phyloP scores from a whole-genome alignment of 2,888 invertebrate genomes.

The Galeruca laticollis region DNA sequence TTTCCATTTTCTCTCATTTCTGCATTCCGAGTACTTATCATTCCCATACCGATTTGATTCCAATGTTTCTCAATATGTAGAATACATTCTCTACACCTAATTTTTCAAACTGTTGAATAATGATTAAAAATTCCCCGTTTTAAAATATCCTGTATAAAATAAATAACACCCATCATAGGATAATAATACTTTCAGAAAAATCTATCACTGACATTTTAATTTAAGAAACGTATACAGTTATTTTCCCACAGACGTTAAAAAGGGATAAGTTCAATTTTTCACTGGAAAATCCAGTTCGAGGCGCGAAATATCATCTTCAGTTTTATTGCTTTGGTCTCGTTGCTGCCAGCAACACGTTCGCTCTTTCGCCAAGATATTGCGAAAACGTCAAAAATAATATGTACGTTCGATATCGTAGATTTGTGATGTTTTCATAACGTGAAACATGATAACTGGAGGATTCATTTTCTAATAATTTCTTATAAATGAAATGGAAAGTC shows the following conservation, averaged over 20 bases:
- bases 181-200: background rate
- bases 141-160: no score
- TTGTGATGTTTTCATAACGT: slow-evolving; percentile 2
- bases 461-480: no score
- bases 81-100: no score
- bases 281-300: slow-evolving; percentile 13
- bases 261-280: slow-evolving; percentile 17
- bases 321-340: slow-evolving; percentile 40
- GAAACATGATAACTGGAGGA: no score
- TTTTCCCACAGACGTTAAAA: slow-evolving; percentile 9
- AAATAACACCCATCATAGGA: no score
- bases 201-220: slow-evolving; percentile 21
- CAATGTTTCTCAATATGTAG: no score
- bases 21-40: no score
- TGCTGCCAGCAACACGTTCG: slow-evolving; percentile 41
- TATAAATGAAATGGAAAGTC: no score
- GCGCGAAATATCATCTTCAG: slow-evolving; percentile 32
- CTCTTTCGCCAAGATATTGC: slow-evolving; percentile 26
- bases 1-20: no score
- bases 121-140: no score
- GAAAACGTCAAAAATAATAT: slow-evolving; percentile 29
- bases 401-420: background rate
- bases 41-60: no score
- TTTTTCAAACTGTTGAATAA: no score
- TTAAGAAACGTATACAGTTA: slow-evolving; percentile 16